Base-by-base conservation (phyloP, 2,888 invertebrate species). In the Acholoe squamosa region DNA sequence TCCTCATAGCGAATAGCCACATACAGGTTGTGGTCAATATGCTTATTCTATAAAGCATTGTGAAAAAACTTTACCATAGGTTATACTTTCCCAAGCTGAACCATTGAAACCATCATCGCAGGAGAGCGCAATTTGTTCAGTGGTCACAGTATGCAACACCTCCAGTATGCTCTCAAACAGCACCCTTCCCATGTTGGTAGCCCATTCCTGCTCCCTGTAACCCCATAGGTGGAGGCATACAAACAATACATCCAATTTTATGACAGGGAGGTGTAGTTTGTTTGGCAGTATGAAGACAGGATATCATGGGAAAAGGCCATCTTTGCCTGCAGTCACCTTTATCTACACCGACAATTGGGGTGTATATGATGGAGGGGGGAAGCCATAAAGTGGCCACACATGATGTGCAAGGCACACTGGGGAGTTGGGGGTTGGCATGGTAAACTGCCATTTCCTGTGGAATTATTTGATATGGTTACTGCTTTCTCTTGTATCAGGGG, bases 391-490 rank as follows among this genome's bases (percentile, higher is more conserved):
- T 16, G 80, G 12, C 33, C 77, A 77, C 77, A 28, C 22, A 77
- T 71, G n/a, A 71, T 71, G 71, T 71, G 71, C 25, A 76, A n/a
- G 76, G 16, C 3, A 31, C 76, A 16, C 76, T 31, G 25, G 80
- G 80, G 80, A n/a, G 43, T 22, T 34, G 34, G 80, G 5, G 80
- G 71, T 34, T 43, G 80, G 33, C 80, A 80, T 80, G 80, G 33
- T 16, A 34, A 43, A 80, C 16, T 33, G 80, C 43, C 43, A 43
- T 80, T 80, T 80, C 80, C 33, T 25, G 25, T 14, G 25, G 34
- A 33, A 43, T 80, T 43, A 80, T 43, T 43, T 43, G 33, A 43
- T 80, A 80, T 33, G 28, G 28, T 25, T 71, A 25, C 28, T 71
- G 43, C 31, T 71, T 25, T 1, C 16, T 80, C n/a, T 14, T 80